These are phyloP conservation scores for Fragum whitleyi DNA, from an alignment of 2,888 invertebrate species.

Conservation along the genomic window DNA sequence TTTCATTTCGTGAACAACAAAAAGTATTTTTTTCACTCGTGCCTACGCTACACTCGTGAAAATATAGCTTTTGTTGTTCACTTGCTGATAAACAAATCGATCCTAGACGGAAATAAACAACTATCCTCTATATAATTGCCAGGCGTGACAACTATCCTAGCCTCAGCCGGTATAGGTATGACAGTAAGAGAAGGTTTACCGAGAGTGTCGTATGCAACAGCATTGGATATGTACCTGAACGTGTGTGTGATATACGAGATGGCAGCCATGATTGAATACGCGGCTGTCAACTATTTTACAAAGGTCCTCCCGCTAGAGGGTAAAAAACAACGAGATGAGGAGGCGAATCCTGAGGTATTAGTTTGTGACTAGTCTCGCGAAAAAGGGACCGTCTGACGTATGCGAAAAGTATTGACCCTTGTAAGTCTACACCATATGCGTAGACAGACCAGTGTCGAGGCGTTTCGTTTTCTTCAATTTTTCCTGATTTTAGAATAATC, in stretches of 20 bases:
- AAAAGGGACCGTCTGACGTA: background rate
- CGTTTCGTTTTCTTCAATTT: too few relatives aligned
- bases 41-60: too few relatives aligned
- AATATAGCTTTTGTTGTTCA: too few relatives aligned
- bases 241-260: slow-evolving; percentile 83
- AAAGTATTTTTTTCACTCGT: too few relatives aligned
- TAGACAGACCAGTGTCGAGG: too few relatives aligned
- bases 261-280: slow-evolving; percentile 83
- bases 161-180: slow-evolving; percentile 90
- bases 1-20: too few relatives aligned
- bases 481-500: too few relatives aligned
- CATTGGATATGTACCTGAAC: slow-evolving; percentile 83
- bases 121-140: too few relatives aligned
- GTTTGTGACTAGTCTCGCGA: background rate
- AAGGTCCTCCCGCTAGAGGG: slow-evolving; percentile 78
- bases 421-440: too few relatives aligned
- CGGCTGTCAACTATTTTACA: slow-evolving; percentile 84
- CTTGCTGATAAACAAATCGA: too few relatives aligned
- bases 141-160: slow-evolving; percentile 96
- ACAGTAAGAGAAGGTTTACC: slow-evolving; percentile 83
- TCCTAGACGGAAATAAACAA: too few relatives aligned
- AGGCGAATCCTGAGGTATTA: slow-evolving; percentile 46
- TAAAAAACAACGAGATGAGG: slow-evolving; percentile 67
- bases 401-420: too few relatives aligned
- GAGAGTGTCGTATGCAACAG: slow-evolving; percentile 83